phyloP scores from a whole-genome alignment of 1,140 invertebrate genomes.

The Aricia agestis region DNA sequence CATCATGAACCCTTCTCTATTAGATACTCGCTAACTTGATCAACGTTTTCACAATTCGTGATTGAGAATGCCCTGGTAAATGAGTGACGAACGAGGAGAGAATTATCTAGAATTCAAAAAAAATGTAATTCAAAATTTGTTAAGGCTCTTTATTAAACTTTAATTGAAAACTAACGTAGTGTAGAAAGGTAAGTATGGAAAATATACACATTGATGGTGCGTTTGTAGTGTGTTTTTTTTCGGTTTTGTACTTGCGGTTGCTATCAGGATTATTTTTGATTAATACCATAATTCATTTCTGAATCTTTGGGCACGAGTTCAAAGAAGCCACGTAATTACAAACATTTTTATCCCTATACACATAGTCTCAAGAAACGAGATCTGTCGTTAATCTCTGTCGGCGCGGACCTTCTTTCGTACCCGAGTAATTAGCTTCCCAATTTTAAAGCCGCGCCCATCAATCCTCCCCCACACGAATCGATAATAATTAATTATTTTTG shows the following conservation, averaged over 20 bases:
- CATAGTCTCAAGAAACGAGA: constrained; percentile 31
- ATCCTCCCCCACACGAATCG: constrained; percentile 69
- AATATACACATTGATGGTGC: no score
- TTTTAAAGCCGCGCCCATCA: constrained; percentile 69
- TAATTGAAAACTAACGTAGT: no score
- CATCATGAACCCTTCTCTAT: constrained; percentile 56
- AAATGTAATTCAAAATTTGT: no score
- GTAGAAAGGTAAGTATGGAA: no score
- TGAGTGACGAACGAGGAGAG: no score
- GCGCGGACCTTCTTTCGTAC: constrained; percentile 40
- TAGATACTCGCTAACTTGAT: constrained; percentile 22
- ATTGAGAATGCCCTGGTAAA: neutral
- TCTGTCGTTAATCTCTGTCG: constrained; percentile 55
- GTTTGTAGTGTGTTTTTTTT: no score
- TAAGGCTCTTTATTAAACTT: no score
- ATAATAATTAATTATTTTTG: constrained; percentile 79
- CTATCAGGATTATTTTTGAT: no score
- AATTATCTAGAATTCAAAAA: no score
- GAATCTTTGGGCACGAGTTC: neutral
- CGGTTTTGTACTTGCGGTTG: no score
- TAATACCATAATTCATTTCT: no score
- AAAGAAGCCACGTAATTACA: neutral
- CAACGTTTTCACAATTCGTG: constrained; percentile 1
- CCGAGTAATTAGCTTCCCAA: constrained; percentile 70
- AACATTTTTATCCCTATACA: constrained; percentile 5